Base-by-base conservation (phyloP, 2,797 vertebrate genomes). In the Betta splendens region DNA sequence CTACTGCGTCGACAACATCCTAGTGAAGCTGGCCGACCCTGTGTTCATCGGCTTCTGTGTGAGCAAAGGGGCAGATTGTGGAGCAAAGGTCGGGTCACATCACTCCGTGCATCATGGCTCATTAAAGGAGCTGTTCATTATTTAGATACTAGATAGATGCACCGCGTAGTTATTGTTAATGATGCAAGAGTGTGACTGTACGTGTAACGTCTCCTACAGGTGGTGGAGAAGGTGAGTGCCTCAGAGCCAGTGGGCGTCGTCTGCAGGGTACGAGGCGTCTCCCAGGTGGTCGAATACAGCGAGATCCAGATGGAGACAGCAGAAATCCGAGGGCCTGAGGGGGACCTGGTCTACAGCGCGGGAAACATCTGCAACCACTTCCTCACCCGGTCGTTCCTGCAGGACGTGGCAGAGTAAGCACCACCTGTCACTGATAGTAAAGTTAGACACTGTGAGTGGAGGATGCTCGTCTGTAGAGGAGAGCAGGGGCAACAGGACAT, bases 331-430 rank as follows among this genome's bases (percentile, higher is more conserved):
- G 77, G 72, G 1, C 69, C 92, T 0, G 83, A 57, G 0, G 96
- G 95, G 12, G 65, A 88, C 23, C 72, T 98, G 74, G 46, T 93
- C 6, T 96, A 92, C 87, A 87, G 68, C 0, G 81, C 93, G 0
- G 97, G 95, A 67, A 99, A 95, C 75, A 98, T 98, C 87, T 99
- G 97, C 87, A 98, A 95, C 72, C 97, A 99, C 65, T 97, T 98
- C 86, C 96, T 99, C 69, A 97, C 94, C 5, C 86, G 91, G 18
- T 79, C 72, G 0, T 99, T 99, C 77, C 92, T 99, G 36, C 84
- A 89, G 80, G 67, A 16, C 0, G 89, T 95, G 17, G 77, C 89
- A 50, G 81, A 89, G 97, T 98, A 52, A 50, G 81, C 36, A 3
- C 1, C 3, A 40, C 47, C 16, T 52, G 25, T 10, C n/a, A n/a